Percentiles rank a stretch among this genome's conserved stretches.
phyloP scores from a whole-genome alignment of 2,113 vertebrate genomes.

The Butorides virescens region DNA sequence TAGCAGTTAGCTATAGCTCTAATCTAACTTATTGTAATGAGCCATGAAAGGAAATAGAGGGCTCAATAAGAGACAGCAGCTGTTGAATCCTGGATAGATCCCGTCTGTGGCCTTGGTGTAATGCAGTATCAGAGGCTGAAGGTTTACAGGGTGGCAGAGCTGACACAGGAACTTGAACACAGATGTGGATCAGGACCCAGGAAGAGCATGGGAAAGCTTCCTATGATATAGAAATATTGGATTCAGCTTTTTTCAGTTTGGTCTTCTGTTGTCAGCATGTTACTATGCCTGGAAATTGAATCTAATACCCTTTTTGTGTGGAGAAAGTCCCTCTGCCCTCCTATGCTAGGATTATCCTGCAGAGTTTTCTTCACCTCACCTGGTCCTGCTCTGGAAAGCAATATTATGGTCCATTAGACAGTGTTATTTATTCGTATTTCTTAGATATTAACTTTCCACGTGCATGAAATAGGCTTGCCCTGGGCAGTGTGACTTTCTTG shows the following conservation, averaged over 20 bases:
- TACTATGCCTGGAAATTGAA: not conserved
- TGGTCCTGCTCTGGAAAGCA: not conserved
- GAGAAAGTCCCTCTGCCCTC: not conserved
- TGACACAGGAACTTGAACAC: not conserved
- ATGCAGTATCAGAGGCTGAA: not conserved
- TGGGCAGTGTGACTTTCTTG: not conserved
- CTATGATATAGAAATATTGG: not conserved
- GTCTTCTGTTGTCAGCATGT: not conserved
- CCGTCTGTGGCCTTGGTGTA: not conserved
- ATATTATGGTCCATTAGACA: not conserved
- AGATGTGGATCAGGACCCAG: not conserved
- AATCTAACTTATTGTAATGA: constrained; percentile 44
- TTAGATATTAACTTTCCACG: not conserved
- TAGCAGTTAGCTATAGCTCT: constrained; percentile 30
- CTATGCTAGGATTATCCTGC: not conserved
- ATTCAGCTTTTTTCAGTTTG: not conserved
- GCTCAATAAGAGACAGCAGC: not conserved
- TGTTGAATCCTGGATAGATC: not conserved
- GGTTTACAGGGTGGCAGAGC: not conserved
- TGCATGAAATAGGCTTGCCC: not conserved
- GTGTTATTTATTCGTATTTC: not conserved
- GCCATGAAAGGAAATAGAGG: constrained; percentile 23
- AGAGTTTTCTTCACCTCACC: not conserved
- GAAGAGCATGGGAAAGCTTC: not conserved
- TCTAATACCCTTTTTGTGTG: rapidly evolving